These are phyloP conservation scores for Girardinus metallicus DNA, from an alignment of 2,797 vertebrate species.

Conservation along the genomic window DNA sequence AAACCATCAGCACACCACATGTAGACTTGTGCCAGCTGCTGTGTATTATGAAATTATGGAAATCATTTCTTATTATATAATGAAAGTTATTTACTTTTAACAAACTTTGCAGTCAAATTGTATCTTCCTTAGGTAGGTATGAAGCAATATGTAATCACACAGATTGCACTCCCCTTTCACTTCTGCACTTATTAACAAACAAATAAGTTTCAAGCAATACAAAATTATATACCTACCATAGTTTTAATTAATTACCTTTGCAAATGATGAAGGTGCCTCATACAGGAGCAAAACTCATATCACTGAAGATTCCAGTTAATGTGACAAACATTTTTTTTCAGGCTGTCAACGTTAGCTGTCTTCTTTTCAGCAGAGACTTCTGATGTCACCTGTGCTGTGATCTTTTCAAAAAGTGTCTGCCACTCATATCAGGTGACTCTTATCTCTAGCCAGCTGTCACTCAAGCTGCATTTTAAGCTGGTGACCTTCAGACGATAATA, in stretches of 20 bases:
- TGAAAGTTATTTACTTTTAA: conserved; percentile 30
- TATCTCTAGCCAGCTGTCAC: conserved; percentile 15
- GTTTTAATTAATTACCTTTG: not conserved
- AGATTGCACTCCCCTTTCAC: not conserved
- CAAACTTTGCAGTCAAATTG: conserved; percentile 52
- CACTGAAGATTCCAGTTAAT: conserved; percentile 28
- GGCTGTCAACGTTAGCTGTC: conserved; percentile 13
- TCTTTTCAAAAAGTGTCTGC: conserved; percentile 32
- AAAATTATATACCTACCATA: not conserved
- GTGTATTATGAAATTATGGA: conserved; percentile 49
- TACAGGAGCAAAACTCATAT: conserved; percentile 11
- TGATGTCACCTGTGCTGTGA: conserved; percentile 47
- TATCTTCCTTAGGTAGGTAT: conserved; percentile 27
- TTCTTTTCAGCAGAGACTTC: conserved; percentile 19
- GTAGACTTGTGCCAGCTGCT: conserved; percentile 60
- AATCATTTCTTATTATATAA: conserved; percentile 53
- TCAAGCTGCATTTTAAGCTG: conserved; percentile 1
- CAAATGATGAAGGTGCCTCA: not conserved
- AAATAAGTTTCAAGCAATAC: not conserved
- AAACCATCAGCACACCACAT: conserved; percentile 53
- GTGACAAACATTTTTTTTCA: conserved; percentile 4
- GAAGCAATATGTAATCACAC: not conserved
- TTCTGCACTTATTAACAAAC: not conserved
- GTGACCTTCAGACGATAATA: not conserved
- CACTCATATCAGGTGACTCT: conserved; percentile 26